phyloP scores from a whole-genome alignment of 1,140 invertebrate genomes.

The Drosophila parvula region DNA sequence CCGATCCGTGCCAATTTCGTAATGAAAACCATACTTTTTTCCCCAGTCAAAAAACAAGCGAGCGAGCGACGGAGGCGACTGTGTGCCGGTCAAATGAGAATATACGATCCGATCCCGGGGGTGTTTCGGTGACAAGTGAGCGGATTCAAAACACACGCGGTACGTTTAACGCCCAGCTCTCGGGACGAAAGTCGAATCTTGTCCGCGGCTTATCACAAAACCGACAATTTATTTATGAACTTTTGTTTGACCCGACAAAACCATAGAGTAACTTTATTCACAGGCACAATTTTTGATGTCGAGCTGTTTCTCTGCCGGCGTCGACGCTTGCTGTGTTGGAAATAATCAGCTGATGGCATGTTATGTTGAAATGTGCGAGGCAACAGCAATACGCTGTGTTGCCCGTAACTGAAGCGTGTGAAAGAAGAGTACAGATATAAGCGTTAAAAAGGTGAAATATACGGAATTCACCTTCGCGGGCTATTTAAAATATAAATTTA shows the following conservation, averaged over 20 bases:
- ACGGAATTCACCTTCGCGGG: no score
- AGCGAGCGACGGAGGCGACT: constrained; percentile 4
- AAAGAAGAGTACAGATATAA: no score
- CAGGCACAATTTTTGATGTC: no score
- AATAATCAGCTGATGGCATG: no score
- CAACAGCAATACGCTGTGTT: no score
- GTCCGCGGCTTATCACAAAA: constrained; percentile 64
- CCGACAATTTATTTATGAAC: constrained; percentile 62
- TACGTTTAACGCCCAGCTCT: constrained; percentile 56
- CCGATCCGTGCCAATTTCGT: constrained; percentile 68
- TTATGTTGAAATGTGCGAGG: no score
- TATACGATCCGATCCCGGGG: constrained; percentile 24
- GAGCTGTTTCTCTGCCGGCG: no score
- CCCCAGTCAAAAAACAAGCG: constrained; percentile 5
- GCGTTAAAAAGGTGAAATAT: no score
- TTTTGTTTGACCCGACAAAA: constrained; percentile 53
- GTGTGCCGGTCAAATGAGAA: constrained; percentile 11
- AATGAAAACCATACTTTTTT: constrained; percentile 71
- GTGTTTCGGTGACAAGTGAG: constrained; percentile 68
- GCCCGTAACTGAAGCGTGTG: no score
- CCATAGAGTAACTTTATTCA: no score
- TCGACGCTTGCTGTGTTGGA: no score
- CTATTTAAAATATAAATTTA: no score
- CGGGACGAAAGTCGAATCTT: constrained; percentile 47
- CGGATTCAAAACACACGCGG: constrained; percentile 23